Evolutionary conservation across 2,113 vertebrate genomes (phyloP).

Genomic region (Clupea harengus): DNA sequence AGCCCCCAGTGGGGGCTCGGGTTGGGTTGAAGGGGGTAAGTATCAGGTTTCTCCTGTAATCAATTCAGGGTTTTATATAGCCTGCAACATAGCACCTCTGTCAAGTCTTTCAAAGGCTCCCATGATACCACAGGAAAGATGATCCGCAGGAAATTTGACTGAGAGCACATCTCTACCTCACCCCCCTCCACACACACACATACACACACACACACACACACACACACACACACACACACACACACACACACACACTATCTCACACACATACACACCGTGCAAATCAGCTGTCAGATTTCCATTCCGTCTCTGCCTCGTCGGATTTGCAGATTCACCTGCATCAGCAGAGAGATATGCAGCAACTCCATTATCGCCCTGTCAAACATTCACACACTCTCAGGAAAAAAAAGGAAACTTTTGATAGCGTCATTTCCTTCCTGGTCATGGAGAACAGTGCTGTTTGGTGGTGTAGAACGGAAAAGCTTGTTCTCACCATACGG

Average conservation of each 20-base stretch:
- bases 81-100: conserved; percentile 29
- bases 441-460: background rate
- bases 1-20: background rate
- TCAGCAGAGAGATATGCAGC: conserved; percentile 20
- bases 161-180: conserved; percentile 2
- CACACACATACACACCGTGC: conserved; percentile 1
- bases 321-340: conserved; percentile 23
- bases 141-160: conserved; percentile 26
- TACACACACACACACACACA: background rate
- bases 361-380: conserved; percentile 32
- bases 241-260: background rate
- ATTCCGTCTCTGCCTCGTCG: conserved; percentile 15
- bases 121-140: background rate
- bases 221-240: background rate
- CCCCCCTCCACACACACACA: background rate
- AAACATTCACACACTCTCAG: background rate
- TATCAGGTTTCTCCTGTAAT: conserved; percentile 30
- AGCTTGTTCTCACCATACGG: background rate
- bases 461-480: background rate
- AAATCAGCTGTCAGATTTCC: conserved; percentile 35
- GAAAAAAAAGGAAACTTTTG: background rate
- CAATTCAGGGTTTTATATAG: conserved; percentile 22
- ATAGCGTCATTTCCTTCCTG: background rate
- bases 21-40: background rate
- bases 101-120: conserved; percentile 2